Evolutionary conservation across 2,113 vertebrate genomes (phyloP), one percentile per base, ranked within the genome.

Genomic region (Anguilla japonica): DNA sequence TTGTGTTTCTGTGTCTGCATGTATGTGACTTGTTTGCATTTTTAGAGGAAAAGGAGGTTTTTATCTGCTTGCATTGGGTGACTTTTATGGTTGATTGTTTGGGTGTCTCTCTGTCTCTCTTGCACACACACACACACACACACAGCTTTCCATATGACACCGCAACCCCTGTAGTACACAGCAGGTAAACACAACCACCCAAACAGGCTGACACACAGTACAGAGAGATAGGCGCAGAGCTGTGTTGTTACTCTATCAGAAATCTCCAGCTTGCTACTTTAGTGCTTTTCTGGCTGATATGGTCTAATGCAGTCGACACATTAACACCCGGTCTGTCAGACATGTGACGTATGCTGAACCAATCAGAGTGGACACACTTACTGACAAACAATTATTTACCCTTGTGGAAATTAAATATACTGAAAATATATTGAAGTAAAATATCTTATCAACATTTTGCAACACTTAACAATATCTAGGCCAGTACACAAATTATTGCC

Each of bases 111-210:
- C 13, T 60, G 2, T 60, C 60, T 26, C 60, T 75, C 67, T 75
- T 26, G 22, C 67, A 8, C 26, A 83, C 82, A 26, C 43, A 86
- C 67, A 63, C 34, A n/a, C n/a, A 84, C 83, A 80, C 43, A 79
- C 81, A 86, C 81, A 79, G 40, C 16, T 71, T 75, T 8, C 9
- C 67, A 75, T 5, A 75, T 22, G 60, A 75, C n/a, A n/a, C n/a
- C n/a, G n/a, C n/a, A n/a, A n/a, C n/a, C 67, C n/a, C 67, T n/a
- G n/a, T 29, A 75, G n/a, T 75, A 11, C n/a, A 34, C 67, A 56
- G 56, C 50, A 82, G 22, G n/a, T 26, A 79, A n/a, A 53, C 71
- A 78, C 63, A n/a, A n/a, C 82, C n/a, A 81, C 22, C 86, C 20
- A 81, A 50, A 75, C 7, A 15, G 1, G 39, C 39, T 82, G 0